A percentile compares a stretch with the other conserved stretches of the same genome.
These are phyloP conservation scores for Paracanthobrama guichenoti DNA, from an alignment of 2,113 vertebrate genomes.

Conservation along the genomic window DNA sequence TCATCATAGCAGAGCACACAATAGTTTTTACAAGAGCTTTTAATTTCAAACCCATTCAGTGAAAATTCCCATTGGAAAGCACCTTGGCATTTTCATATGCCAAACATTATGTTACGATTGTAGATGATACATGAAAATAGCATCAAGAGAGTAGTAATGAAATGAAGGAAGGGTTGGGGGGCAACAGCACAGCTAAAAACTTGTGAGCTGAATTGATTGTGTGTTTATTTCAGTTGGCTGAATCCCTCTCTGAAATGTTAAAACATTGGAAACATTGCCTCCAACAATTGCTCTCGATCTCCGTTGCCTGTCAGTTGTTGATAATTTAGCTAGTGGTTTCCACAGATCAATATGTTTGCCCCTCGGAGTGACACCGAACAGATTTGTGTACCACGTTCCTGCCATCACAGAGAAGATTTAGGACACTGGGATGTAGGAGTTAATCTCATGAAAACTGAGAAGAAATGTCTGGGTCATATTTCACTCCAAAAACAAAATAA, in stretches of 20 bases:
- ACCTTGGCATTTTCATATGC: background rate
- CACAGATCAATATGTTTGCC: constrained; percentile 23
- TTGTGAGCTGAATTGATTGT: constrained; percentile 21
- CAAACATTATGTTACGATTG: background rate
- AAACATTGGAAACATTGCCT: constrained; percentile 27
- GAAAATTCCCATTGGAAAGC: constrained; percentile 38
- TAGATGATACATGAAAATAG: constrained; percentile 29
- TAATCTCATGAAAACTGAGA: background rate
- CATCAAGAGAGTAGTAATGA: background rate
- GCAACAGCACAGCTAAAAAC: background rate
- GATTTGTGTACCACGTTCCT: background rate
- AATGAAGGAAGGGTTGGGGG: background rate
- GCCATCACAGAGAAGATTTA: background rate
- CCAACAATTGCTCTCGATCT: constrained; percentile 20
- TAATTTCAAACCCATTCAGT: constrained; percentile 20
- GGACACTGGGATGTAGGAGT: background rate
- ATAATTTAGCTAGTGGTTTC: constrained; percentile 23
- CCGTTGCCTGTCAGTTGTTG: background rate
- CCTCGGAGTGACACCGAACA: background rate
- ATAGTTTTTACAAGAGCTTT: constrained; percentile 35
- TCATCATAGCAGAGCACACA: constrained; percentile 52
- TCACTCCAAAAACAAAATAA: background rate
- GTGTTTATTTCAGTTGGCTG: constrained; percentile 40
- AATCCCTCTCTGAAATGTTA: constrained; percentile 23
- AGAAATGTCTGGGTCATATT: background rate